Conservation (phyloP, 2,888 invertebrate species). For the Calliopum simillimum region DNA sequence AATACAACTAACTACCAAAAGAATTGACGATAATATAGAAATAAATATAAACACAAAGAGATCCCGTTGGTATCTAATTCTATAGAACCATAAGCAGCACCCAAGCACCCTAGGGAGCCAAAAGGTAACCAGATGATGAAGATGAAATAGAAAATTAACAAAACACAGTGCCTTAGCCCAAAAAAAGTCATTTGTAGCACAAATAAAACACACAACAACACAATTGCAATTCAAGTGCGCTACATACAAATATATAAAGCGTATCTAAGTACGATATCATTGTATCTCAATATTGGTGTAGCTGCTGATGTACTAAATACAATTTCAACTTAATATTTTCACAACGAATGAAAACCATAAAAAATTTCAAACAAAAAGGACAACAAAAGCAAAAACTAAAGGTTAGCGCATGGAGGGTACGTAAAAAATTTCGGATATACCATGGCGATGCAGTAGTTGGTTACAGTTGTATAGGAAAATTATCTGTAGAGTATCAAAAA, state of each 20-base stretch:
- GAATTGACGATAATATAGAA: conserved; percentile 25
- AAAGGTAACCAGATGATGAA: background rate
- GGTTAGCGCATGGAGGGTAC: background rate
- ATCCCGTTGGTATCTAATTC: conserved; percentile 10
- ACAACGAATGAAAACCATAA: conserved; percentile 22
- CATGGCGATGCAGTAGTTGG: background rate
- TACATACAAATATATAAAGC: background rate
- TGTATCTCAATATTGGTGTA: conserved; percentile 3
- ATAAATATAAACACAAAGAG: conserved; percentile 13
- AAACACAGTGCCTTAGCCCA: background rate
- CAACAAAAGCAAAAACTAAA: conserved; percentile 1
- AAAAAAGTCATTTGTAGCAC: conserved; percentile 1
- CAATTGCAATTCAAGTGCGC: conserved; percentile 16
- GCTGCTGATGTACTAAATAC: background rate
- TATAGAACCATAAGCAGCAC: background rate
- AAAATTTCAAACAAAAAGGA: conserved; percentile 7
- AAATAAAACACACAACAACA: conserved; percentile 8
- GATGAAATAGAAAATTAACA: background rate
- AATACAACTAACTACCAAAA: background rate
- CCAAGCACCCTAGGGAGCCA: background rate
- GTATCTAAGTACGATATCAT: background rate
- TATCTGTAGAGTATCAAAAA: background rate
- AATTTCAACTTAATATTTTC: background rate
- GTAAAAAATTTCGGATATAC: conserved; percentile 11
- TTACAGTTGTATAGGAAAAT: background rate